Base-by-base conservation (phyloP, 2,888 invertebrate genomes). In the Griposia aprilina region DNA sequence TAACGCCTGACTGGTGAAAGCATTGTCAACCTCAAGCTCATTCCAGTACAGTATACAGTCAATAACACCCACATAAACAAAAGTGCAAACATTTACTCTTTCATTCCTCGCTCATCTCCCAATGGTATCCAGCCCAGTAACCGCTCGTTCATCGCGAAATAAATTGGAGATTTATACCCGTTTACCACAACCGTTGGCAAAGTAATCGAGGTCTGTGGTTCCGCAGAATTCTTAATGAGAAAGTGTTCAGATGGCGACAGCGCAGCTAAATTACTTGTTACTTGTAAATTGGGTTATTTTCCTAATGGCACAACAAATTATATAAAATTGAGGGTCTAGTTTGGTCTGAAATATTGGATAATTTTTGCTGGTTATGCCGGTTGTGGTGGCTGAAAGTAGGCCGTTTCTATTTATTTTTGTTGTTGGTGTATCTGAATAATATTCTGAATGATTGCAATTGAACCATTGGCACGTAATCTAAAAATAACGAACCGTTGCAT, bases 91-190 rank as follows among this genome's bases (percentile, higher is more conserved):
- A 65, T 55, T 68, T 60, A 66, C 41, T 23, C 10, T 45, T 8
- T 45, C 55, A 76, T 79, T 80, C 67, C 74, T 80, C 80, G 76
- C 74, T 80, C 78, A 81, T 78, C 76, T 88, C 74, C 62, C 88
- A 52, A 68, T 57, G 76, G 86, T 65, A 77, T 79, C 60, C 26
- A 13, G 50, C 23, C 20, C 69, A 63, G 66, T 74, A 82, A 85
- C 75, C 75, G 55, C 67, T 66, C 68, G 74, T 88, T 89, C 83
- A 86, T 89, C 83, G 76, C 79, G 59, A 86, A 89, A 87, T 85
- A 89, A 89, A 90, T 89, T 81, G 89, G 82, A 86, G 85, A 89
- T 88, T 89, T 88, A 86, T 84, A 82, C 76, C 60, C 74, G 72
- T 66, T 86, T 74, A 84, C 87, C 87, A 74, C 85, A 86, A 85